phyloP scores from a whole-genome alignment of 2,113 vertebrate genomes.

The Zosterops japonicus region DNA sequence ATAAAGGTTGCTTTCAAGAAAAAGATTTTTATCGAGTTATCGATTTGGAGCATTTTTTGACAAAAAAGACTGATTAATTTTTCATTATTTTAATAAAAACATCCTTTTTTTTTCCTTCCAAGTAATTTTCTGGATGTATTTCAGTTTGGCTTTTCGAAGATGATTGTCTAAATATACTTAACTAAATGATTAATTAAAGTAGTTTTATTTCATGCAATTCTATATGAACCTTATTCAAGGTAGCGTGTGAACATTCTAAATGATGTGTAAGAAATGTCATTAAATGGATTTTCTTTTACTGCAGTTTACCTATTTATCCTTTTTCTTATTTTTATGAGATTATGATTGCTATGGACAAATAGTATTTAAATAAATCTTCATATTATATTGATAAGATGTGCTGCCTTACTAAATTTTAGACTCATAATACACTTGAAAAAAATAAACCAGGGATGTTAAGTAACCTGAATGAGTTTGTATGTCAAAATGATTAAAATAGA shows the following conservation, averaged over 20 bases:
- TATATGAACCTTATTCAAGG: background rate
- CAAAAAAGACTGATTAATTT: background rate
- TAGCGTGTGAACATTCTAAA: background rate
- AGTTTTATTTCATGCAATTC: background rate
- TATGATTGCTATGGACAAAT: background rate
- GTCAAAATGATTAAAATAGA: background rate
- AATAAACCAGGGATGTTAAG: background rate
- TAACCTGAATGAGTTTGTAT: background rate
- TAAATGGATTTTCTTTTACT: background rate
- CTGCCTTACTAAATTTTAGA: background rate
- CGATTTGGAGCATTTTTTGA: background rate
- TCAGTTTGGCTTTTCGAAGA: background rate
- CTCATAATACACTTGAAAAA: background rate
- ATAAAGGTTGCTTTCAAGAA: background rate
- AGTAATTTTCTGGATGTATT: background rate
- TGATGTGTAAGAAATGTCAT: background rate
- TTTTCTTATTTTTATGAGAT: background rate
- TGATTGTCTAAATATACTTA: background rate
- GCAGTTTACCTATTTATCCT: background rate
- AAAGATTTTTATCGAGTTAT: background rate
- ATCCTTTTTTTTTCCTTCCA: background rate
- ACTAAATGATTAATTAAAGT: background rate
- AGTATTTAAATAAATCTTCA: background rate
- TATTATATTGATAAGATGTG: background rate
- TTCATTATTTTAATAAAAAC: background rate